These are phyloP conservation scores for Prunella strophiata DNA, from an alignment of 2,797 vertebrate genomes.

Conservation along the genomic window DNA sequence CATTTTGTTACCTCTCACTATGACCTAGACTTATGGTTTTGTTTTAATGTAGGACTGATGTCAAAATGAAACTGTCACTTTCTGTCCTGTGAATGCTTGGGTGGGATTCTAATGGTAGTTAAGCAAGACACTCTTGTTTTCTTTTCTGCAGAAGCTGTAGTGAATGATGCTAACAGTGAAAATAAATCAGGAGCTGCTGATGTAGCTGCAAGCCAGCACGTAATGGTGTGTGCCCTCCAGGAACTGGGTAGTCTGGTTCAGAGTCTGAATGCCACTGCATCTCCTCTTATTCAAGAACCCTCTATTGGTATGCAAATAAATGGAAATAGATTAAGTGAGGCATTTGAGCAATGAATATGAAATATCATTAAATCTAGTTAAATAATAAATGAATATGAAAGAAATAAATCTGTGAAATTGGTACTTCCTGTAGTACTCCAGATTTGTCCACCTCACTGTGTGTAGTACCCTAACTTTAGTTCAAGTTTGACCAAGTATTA, in stretches of 20 bases:
- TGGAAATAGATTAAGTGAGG: background rate
- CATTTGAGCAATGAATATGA: background rate
- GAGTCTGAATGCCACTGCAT: slow-evolving; percentile 94
- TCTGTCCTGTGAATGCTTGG: background rate
- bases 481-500: background rate
- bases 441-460: background rate
- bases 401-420: background rate
- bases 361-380: background rate
- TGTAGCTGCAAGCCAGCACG: slow-evolving; percentile 95
- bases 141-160: slow-evolving; percentile 87
- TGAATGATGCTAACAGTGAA: slow-evolving; percentile 93
- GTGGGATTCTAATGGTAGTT: background rate
- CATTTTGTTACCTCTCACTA: background rate
- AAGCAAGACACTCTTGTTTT: background rate
- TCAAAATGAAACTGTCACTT: background rate
- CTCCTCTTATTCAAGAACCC: slow-evolving; percentile 96
- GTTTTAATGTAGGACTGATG: background rate
- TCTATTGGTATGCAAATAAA: slow-evolving; percentile 85
- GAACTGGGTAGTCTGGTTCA: slow-evolving; percentile 97
- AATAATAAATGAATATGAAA: background rate
- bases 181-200: slow-evolving; percentile 92
- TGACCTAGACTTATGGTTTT: background rate
- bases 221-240: slow-evolving; percentile 98
- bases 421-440: background rate
- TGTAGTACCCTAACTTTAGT: background rate